Percentiles rank a stretch among this genome's conserved stretches.
These are phyloP conservation scores for Coracias cyanogaster DNA, from an alignment of 2,797 vertebrate species.

Conservation along the genomic window DNA sequence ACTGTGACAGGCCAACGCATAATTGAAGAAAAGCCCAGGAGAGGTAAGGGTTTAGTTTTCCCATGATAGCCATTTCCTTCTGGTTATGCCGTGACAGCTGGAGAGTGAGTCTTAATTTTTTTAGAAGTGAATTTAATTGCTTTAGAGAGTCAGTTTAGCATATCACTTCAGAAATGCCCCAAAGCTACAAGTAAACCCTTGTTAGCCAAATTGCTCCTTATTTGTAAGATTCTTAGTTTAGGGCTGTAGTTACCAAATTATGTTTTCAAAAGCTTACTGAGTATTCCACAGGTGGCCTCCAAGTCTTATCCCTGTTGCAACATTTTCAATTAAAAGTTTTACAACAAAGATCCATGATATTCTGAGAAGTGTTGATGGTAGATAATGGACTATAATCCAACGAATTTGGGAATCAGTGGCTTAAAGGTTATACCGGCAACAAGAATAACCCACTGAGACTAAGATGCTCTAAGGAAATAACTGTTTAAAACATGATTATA, in stretches of 20 bases:
- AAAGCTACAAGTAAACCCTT: conserved; percentile 42
- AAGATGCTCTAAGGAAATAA: neutral
- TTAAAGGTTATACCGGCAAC: neutral
- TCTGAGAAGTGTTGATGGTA: neutral
- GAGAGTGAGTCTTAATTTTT: conserved; percentile 64
- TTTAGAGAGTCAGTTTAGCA: conserved; percentile 63
- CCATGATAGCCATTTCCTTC: conserved; percentile 27
- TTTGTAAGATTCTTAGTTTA: conserved; percentile 16
- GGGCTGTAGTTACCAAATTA: neutral
- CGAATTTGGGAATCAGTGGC: neutral
- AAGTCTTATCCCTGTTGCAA: conserved; percentile 19
- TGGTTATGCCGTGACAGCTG: conserved; percentile 59
- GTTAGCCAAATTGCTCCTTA: conserved; percentile 37
- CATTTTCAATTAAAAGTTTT: conserved; percentile 63
- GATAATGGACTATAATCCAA: neutral
- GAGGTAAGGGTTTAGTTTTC: conserved; percentile 26
- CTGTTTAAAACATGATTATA: neutral
- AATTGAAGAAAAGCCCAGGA: conserved; percentile 53
- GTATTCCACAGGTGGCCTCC: conserved; percentile 5
- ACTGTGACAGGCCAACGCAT: neutral
- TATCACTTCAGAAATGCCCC: conserved; percentile 58
- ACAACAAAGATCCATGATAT: neutral
- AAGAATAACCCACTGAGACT: neutral
- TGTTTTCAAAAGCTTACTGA: neutral
- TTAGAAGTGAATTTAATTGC: conserved; percentile 65